phyloP scores from a whole-genome alignment of 1,140 invertebrate species.

The Arctopsyche grandis region DNA sequence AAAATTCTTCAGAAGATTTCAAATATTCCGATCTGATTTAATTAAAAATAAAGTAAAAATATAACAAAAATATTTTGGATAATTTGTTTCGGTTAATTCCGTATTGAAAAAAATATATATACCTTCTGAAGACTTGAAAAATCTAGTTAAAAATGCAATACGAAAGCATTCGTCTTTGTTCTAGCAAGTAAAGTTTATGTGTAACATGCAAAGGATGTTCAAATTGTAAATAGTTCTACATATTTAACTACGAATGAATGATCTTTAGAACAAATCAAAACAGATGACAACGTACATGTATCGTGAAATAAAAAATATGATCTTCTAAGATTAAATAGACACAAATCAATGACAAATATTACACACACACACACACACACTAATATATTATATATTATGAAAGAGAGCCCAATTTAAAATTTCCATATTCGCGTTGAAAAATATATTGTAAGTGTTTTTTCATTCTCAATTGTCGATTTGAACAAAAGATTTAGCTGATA shows the following conservation, averaged over 20 bases:
- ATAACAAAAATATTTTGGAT: too few relatives aligned
- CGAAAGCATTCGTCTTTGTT: conserved; percentile 26
- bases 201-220: conserved; percentile 13
- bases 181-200: background rate
- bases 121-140: conserved; percentile 21
- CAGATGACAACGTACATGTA: background rate
- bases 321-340: background rate
- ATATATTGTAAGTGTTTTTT: too few relatives aligned
- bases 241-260: background rate
- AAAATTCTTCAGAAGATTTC: conserved; percentile 33
- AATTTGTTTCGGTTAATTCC: background rate
- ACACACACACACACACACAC: background rate
- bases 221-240: background rate
- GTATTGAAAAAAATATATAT: conserved; percentile 9
- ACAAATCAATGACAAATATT: background rate
- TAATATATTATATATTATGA: background rate
- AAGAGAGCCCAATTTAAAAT: background rate
- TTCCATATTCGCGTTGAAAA: too few relatives aligned
- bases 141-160: conserved; percentile 20
- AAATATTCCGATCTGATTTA: conserved; percentile 5
- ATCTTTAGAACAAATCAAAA: background rate
- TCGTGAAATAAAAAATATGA: background rate
- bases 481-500: too few relatives aligned
- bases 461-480: too few relatives aligned
- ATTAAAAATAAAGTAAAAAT: background rate